Base-by-base conservation (phyloP, 2,113 vertebrate genomes). In the Taxidea taxus region DNA sequence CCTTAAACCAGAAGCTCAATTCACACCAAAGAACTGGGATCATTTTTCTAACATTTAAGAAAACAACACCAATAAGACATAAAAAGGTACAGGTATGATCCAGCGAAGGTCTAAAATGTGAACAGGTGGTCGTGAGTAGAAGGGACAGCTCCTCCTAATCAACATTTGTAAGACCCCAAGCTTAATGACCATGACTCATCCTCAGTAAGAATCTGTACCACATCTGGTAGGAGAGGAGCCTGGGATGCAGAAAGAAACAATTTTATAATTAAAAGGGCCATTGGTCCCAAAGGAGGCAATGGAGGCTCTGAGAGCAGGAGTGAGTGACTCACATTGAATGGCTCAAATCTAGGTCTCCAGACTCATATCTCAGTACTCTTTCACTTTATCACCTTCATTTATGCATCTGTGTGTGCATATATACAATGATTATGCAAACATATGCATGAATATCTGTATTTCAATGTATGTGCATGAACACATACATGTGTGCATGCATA, bases 1-100 rank as follows among this genome's bases (percentile, higher is more conserved):
- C 95, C 97, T 89, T 98, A 95, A 98, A 97, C 98, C 93, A 98
- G 97, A 96, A 97, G 94, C 81, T 44, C 95, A 15, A 97, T 97
- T 98, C 97, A 98, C 87, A 94, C 42, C 44, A 87, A 74, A 68
- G 93, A 92, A 86, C 58, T 27, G 20, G 80, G 54, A 72, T 94
- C 4, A 51, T 64, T 97, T 97, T 96, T 27, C 93, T 81, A 64
- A 23, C 88, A 90, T 92, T 95, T 98, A 98, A 92, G 97, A 49
- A 64, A 37, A 58, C 51, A 97, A 92, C 95, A 92, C 70, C 64
- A 13, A 91, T 3, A 90, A 86, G 49, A 39, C 87, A 78, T 4
- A 51, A 34, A 44, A 44, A 58, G 83, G 27, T 51, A 4, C 13
- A 80, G 13, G 15, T 29, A 11, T 20, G 58, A 58, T 8, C 47